A percentile compares a stretch with the other conserved stretches of the same genome.
Evolutionary conservation across 2,888 invertebrate species (phyloP).

Genomic region (Drosophila paramelanica): DNA sequence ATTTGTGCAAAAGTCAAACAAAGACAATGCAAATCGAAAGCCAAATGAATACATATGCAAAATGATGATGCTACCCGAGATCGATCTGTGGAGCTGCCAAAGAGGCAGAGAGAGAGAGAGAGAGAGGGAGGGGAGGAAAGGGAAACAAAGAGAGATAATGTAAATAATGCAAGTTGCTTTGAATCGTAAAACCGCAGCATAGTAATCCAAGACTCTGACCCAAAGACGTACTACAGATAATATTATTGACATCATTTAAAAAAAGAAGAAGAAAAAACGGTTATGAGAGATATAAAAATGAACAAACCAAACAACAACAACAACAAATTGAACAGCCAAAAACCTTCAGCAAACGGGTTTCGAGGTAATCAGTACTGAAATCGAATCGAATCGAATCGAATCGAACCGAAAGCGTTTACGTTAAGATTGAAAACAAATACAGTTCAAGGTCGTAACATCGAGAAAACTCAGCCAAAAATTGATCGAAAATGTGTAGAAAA

Average conservation of each 20-base stretch:
- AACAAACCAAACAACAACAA: not conserved
- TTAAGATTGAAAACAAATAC: conserved; percentile 32
- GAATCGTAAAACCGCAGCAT: conserved; percentile 33
- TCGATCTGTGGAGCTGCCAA: not conserved
- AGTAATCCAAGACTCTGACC: conserved; percentile 35
- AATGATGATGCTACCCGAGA: not conserved
- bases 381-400: conserved; percentile 22
- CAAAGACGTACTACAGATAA: conserved; percentile 37
- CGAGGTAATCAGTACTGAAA: conserved; percentile 33
- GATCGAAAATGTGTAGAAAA: not conserved
- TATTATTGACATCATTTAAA: conserved; percentile 24
- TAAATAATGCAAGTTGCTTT: not conserved
- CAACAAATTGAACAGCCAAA: not conserved
- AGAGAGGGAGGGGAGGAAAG: not conserved
- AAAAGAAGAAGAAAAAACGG: not conserved
- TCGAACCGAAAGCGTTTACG: conserved; percentile 4
- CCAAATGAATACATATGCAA: conserved; percentile 14
- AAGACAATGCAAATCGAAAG: conserved; percentile 19
- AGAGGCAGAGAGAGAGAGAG: not conserved
- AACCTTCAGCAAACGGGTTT: conserved; percentile 53
- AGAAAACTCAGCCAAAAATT: conserved; percentile 2
- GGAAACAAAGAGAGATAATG: not conserved
- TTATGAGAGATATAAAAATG: conserved; percentile 2
- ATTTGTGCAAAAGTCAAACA: conserved; percentile 42
- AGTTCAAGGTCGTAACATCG: conserved; percentile 58